Evolutionary conservation across 1,140 invertebrate genomes (phyloP).

Genomic region (Coelopa frigida): DNA sequence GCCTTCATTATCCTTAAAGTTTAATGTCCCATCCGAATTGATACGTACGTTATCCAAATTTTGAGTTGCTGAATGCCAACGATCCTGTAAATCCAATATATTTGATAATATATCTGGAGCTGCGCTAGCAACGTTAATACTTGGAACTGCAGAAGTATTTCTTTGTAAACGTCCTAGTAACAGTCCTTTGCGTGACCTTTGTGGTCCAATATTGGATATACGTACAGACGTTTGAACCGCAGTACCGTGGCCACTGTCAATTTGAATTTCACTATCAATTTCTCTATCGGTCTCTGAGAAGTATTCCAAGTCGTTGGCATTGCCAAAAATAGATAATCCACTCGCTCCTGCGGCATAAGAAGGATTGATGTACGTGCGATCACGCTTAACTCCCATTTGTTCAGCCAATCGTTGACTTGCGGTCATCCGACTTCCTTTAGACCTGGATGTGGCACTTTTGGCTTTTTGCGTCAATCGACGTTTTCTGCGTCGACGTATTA

Average conservation of each 20-base stretch:
- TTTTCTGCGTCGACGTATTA: slow-evolving; percentile 46
- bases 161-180: slow-evolving; percentile 24
- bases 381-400: slow-evolving; percentile 34
- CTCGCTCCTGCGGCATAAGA: slow-evolving; percentile 26
- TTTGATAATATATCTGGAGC: slow-evolving; percentile 58
- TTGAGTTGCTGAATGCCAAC: slow-evolving; percentile 54
- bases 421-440: slow-evolving; percentile 34
- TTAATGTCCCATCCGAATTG: slow-evolving; percentile 35
- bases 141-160: neutral
- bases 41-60: slow-evolving; percentile 34
- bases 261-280: slow-evolving; percentile 9
- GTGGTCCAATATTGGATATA: slow-evolving; percentile 23
- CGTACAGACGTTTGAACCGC: slow-evolving; percentile 38
- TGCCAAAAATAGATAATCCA: slow-evolving; percentile 52
- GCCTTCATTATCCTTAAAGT: slow-evolving; percentile 18
- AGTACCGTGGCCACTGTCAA: slow-evolving; percentile 31
- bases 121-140: slow-evolving; percentile 8
- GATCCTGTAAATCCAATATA: slow-evolving; percentile 67
- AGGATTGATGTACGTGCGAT: slow-evolving; percentile 27
- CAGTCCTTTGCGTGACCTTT: slow-evolving; percentile 26
- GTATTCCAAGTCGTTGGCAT: slow-evolving; percentile 56
- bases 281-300: slow-evolving; percentile 45
- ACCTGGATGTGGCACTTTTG: slow-evolving; percentile 22
- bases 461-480: neutral
- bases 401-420: slow-evolving; percentile 42